Conservation (phyloP, 2,888 invertebrate genomes). For the Chorisops tibialis region DNA sequence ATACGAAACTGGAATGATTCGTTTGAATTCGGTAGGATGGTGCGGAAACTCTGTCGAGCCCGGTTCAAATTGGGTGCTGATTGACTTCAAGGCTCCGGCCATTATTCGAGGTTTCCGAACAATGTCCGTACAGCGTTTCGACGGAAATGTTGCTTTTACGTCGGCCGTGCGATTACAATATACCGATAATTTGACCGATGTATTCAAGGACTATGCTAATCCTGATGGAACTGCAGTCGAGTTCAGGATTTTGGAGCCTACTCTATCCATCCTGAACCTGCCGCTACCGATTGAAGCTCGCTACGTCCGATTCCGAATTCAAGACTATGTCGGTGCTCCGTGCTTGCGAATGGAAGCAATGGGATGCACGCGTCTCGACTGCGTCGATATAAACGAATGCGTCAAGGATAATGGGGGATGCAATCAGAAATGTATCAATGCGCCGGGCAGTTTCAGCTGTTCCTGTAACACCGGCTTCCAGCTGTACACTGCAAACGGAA, state of each 20-base stretch:
- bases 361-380: conserved; percentile 89
- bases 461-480: conserved; percentile 90
- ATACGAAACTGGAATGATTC: conserved; percentile 77
- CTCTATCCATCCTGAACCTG: conserved; percentile 83
- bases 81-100: conserved; percentile 84
- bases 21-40: conserved; percentile 84
- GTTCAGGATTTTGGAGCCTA: conserved; percentile 84
- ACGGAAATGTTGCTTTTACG: conserved; percentile 82
- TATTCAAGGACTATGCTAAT: conserved; percentile 87
- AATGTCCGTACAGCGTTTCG: conserved; percentile 78
- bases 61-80: conserved; percentile 82
- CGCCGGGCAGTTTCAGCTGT: conserved; percentile 83
- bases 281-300: conserved; percentile 90
- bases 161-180: conserved; percentile 84
- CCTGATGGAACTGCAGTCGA: conserved; percentile 91
- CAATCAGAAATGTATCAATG: conserved; percentile 88
- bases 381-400: conserved; percentile 86
- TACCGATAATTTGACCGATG: conserved; percentile 82
- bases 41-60: conserved; percentile 83
- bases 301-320: conserved; percentile 79
- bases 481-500: conserved; percentile 81
- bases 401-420: conserved; percentile 83
- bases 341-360: conserved; percentile 87
- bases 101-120: conserved; percentile 87
- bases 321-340: conserved; percentile 84